These are phyloP conservation scores for Takifugu bimaculatus DNA, from an alignment of 2,113 vertebrate genomes.

Conservation along the genomic window DNA sequence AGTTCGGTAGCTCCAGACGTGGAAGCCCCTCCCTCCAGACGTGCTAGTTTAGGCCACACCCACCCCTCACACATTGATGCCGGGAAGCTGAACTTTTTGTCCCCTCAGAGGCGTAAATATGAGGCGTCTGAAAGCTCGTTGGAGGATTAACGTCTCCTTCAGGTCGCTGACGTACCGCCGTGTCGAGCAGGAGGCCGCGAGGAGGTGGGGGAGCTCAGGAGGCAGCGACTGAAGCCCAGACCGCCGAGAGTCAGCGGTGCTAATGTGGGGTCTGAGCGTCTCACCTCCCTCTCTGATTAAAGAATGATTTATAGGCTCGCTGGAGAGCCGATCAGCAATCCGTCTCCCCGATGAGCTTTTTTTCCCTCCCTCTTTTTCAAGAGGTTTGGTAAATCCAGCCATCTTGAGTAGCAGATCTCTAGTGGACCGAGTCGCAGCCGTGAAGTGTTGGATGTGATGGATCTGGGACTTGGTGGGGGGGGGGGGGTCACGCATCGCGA, in stretches of 20 bases:
- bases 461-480: not conserved
- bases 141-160: too few relatives aligned
- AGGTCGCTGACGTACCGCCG: not conserved
- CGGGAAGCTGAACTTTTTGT: too few relatives aligned
- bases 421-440: constrained; percentile 72
- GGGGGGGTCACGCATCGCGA: not conserved
- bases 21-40: too few relatives aligned
- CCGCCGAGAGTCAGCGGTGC: constrained; percentile 66
- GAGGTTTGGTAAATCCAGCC: constrained; percentile 78
- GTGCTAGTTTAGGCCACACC: too few relatives aligned
- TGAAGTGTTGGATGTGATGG: constrained; percentile 49
- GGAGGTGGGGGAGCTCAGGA: not conserved
- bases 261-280: constrained; percentile 68
- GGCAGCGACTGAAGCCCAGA: constrained; percentile 38
- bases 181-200: not conserved
- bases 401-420: constrained; percentile 61
- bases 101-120: too few relatives aligned
- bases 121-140: too few relatives aligned
- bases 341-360: constrained; percentile 75
- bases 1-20: too few relatives aligned
- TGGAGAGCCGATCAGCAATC: constrained; percentile 75
- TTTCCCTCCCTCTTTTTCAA: constrained; percentile 36
- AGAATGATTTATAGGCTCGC: constrained; percentile 80
- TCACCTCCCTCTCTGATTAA: constrained; percentile 77
- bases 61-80: too few relatives aligned